Base-by-base conservation (phyloP, 2,113 vertebrate genomes). In the Neolamprologus fasciatus region DNA sequence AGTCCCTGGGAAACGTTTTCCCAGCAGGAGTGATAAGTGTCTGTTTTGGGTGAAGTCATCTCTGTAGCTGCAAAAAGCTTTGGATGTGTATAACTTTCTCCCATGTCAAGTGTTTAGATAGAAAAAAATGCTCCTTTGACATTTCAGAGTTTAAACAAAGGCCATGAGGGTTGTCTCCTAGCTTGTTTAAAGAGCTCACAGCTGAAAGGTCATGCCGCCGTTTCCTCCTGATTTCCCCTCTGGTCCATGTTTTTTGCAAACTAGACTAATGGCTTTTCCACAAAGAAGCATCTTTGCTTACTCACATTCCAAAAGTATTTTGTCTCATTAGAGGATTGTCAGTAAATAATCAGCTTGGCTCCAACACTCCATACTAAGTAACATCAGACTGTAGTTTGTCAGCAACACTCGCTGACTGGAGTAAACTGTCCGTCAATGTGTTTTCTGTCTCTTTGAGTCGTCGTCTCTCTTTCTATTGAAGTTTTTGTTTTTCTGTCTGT, bases 211-310 rank as follows among this genome's bases (percentile, higher is more conserved):
- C 91, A 87, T 17, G 17, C 28, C 2, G 58, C 68, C 73, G 83
- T 90, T 58, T 89, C 84, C 81, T 91, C 47, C 82, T 63, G 79
- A 17, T 82, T 89, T 90, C 85, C 89, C 81, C 84, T 86, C 12
- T 82, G 28, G 54, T 82, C 40, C 78, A 87, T 63, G 82, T 89
- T 91, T 92, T 85, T 85, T 89, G 63, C 87, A 87, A 66, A 91
- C 50, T 81, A 9, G 63, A 26, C 88, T 95, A 93, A 95, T 94
- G 81, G 83, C 83, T 93, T 92, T 93, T 94, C 92, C 90, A 92
- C 90, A 88, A 82, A 31, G 6, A 87, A 42, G 54, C 80, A 81
- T 90, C 89, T 94, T 91, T 93, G 90, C 90, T 92, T 94, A 92
- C 82, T 90, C 89, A 87, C 91, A 90, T 93, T 87, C 90, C 86